A percentile compares a stretch with the other conserved stretches of the same genome.
Conservation (phyloP, 2,888 invertebrate genomes). For the Eupeodes luniger region DNA sequence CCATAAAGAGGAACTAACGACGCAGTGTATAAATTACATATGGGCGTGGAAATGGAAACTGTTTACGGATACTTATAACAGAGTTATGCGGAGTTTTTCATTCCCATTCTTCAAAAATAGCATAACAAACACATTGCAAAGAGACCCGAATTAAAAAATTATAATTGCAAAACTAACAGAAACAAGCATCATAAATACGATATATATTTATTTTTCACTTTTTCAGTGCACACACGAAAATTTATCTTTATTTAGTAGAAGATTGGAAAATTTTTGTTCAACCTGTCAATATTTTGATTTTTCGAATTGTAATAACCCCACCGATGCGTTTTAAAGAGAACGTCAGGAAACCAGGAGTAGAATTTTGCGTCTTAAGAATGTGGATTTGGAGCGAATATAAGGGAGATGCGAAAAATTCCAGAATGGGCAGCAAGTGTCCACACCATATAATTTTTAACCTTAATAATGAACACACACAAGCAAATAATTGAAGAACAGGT, state of each 20-base stretch:
- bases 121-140: constrained; percentile 5
- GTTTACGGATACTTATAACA: constrained; percentile 34
- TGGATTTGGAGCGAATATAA: not conserved
- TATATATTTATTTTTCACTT: constrained; percentile 2
- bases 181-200: not conserved
- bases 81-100: constrained; percentile 11
- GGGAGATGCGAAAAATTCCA: not conserved
- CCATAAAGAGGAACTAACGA: constrained; percentile 68
- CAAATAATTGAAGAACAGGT: no score
- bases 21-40: constrained; percentile 64
- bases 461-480: no score
- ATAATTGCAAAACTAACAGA: not conserved
- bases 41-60: constrained; percentile 63
- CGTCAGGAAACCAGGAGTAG: constrained; percentile 1
- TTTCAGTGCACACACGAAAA: constrained; percentile 9
- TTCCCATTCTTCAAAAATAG: not conserved
- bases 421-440: no score
- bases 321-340: not conserved
- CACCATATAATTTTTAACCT: no score
- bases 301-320: constrained; percentile 40
- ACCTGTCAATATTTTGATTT: constrained; percentile 62
- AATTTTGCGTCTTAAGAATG: constrained; percentile 27
- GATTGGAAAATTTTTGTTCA: constrained; percentile 35
- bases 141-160: not conserved
- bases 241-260: constrained; percentile 60